phyloP scores from a whole-genome alignment of 1,140 invertebrate species.

The Aphaenogaster floridana region DNA sequence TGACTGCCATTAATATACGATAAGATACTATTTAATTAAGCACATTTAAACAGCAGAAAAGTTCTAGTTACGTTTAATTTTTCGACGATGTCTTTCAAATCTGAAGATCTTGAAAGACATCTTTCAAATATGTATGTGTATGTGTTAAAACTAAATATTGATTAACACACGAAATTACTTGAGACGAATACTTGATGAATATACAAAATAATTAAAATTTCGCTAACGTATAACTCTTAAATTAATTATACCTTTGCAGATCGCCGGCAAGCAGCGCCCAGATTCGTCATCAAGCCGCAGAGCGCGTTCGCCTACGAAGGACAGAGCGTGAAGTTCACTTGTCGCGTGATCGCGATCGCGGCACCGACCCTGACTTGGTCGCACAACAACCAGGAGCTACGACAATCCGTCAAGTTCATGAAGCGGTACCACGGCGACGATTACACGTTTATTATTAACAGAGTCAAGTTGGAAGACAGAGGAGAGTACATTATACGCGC shows the following conservation, averaged over 20 bases:
- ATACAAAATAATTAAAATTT: background rate
- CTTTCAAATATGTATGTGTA: background rate
- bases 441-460: constrained; percentile 99
- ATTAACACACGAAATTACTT: background rate
- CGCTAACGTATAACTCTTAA: background rate
- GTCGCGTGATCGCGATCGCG: constrained; percentile 97
- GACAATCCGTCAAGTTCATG: constrained; percentile 99
- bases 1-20: background rate
- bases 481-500: constrained; percentile 99
- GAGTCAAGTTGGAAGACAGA: constrained; percentile 97
- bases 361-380: constrained; percentile 98
- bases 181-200: background rate
- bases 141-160: background rate
- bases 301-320: constrained; percentile 99
- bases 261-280: constrained; percentile 97
- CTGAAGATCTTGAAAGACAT: background rate
- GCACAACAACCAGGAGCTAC: constrained; percentile 96
- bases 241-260: constrained; percentile 88
- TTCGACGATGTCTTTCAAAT: background rate
- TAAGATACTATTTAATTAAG: background rate
- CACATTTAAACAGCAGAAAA: background rate
- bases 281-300: constrained; percentile 98
- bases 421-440: constrained; percentile 98
- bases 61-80: background rate
- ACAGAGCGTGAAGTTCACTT: constrained; percentile 98